Evolutionary conservation across 92 coral and sea anemone genomes (phyloP).

Genomic region (Porites cylindrica): DNA sequence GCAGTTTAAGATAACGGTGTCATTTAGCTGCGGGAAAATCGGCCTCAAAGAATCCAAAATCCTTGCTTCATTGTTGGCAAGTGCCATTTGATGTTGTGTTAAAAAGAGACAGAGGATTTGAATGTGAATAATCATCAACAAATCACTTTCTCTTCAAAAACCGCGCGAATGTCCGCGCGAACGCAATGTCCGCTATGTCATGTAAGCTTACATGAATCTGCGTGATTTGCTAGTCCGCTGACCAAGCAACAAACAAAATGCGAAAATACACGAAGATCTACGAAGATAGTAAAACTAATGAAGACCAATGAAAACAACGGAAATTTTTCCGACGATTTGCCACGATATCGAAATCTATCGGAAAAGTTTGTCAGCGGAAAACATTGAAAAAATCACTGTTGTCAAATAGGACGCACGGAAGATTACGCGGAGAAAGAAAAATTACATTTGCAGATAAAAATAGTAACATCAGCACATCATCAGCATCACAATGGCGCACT

Average conservation of each 20-base stretch:
- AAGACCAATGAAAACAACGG: neutral
- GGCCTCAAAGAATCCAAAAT: constrained; percentile 78
- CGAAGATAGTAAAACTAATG: constrained; percentile 45
- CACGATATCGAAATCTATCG: neutral
- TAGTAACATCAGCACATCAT: constrained; percentile 28
- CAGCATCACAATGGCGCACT: constrained; percentile 85
- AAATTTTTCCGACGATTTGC: neutral
- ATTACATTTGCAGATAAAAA: constrained; percentile 51
- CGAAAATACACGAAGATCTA: neutral
- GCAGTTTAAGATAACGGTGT: constrained; percentile 52
- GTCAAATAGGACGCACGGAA: neutral
- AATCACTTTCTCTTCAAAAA: neutral
- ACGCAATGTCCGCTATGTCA: neutral
- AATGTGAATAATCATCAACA: neutral
- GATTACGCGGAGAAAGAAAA: neutral
- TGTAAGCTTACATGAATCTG: neutral
- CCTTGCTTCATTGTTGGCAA: constrained; percentile 23
- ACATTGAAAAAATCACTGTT: neutral
- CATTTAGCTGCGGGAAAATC: constrained; percentile 88
- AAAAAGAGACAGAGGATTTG: neutral
- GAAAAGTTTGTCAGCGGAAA: constrained; percentile 35
- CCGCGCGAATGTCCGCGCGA: too few relatives aligned
- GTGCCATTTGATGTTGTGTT: neutral
- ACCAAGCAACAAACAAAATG: neutral
- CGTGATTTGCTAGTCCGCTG: neutral